Evolutionary conservation across 2,113 vertebrate species (phyloP), one percentile per base, ranked within the genome.

Genomic region (Gambusia affinis): DNA sequence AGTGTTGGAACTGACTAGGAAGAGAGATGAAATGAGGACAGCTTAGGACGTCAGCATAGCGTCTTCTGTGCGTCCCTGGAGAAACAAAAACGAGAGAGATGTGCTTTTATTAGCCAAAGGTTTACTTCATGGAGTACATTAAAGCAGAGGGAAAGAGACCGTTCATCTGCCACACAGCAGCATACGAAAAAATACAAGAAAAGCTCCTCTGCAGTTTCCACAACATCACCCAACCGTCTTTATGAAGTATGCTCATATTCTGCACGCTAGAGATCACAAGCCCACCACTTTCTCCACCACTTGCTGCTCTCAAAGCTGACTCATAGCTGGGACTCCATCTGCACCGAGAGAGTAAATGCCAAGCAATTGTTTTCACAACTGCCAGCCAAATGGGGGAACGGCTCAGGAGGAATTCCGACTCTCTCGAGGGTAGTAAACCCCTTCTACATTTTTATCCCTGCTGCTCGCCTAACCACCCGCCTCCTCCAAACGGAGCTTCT

Each of bases 281-380:
- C 80, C 84, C 84, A 85, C 85, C 87, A 91, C 82, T 88, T 89
- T 89, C 88, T 90, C 86, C 77, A 83, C 86, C 87, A 90, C 83
- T 89, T 87, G 87, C 92, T 88, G 83, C 87, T 90, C 89, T 85
- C 78, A 85, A 72, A 88, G 90, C 91, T 92, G 94, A 94, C 89
- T 93, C 91, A 93, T 92, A 86, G 82, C 89, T 85, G 88, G 85
- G 89, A 91, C 89, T 91, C 81, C 91, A 94, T 92, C 88, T 80
- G 88, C 87, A 91, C 87, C 76, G 73, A 73, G 79, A 87, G 86
- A 88, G 92, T 88, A 91, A 93, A 92, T 90, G 92, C 91, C 87
- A 92, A 83, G 85, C 93, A 93, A 94, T 92, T 94, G 94, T 94
- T 94, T 94, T 95, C 93, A 93, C 92, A 93, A 95, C 89, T 94